Base-by-base conservation (phyloP, 2,888 invertebrate genomes). In the Orchestes rusci region DNA sequence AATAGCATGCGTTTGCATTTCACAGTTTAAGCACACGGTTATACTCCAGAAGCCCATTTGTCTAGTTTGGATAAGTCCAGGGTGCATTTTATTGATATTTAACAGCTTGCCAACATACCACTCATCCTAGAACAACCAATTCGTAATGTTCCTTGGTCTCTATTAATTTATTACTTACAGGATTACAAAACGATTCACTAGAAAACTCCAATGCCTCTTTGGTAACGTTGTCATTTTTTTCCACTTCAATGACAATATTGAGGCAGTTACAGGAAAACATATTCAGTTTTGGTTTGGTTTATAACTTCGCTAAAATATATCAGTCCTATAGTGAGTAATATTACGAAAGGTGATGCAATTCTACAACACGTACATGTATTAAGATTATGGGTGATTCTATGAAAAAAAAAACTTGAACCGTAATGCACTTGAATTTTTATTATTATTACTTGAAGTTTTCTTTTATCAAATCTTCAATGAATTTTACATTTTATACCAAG, bases 231-330 rank as follows among this genome's bases (percentile, higher is more conserved):
- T 72, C 72, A 59, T 71, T 68, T 54, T 70, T 63, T 65, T 73
- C 73, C 61, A 77, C 71, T 67, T 77, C 77, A 56, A 83, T 72
- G 56, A 73, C 71, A 58, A 84, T 74, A 71, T 87, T 87, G 61
- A 84, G 70, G 69, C 87, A 87, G 73, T 83, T 81, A 71, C 87
- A 87, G 62, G 80, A 76, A 65, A 78, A 71, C 76, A 77, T 76
- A 23, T 23, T n/a, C n/a, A n/a, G n/a, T n/a, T n/a, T n/a, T n/a
- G n/a, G n/a, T n/a, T n/a, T n/a, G n/a, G n/a, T n/a, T n/a, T n/a
- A n/a, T n/a, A n/a, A n/a, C n/a, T n/a, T n/a, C n/a, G n/a, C n/a
- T n/a, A n/a, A n/a, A n/a, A n/a, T n/a, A n/a, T n/a, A n/a, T n/a
- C n/a, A n/a, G n/a, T n/a, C n/a, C n/a, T n/a, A n/a, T n/a, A n/a